A percentile compares a stretch with the other conserved stretches of the same genome.
These are phyloP conservation scores for Bathynomus jamesi DNA, from an alignment of 1,140 invertebrate species.

Conservation along the genomic window DNA sequence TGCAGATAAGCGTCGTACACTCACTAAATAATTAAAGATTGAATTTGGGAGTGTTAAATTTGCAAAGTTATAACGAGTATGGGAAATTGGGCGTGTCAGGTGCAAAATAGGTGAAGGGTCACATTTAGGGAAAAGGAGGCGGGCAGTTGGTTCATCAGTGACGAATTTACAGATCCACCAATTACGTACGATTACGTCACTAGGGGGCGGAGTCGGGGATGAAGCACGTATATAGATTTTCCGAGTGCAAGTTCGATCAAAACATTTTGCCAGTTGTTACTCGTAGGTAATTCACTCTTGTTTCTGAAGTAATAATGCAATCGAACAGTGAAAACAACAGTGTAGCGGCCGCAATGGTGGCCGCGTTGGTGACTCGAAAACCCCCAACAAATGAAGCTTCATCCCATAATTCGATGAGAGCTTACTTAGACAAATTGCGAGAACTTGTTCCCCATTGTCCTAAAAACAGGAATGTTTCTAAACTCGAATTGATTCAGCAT, in stretches of 20 bases:
- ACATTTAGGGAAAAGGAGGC: background rate
- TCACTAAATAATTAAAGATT: background rate
- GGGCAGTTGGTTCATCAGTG: background rate
- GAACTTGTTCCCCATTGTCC: conserved; percentile 58
- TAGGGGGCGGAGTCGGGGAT: background rate
- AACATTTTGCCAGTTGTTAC: background rate
- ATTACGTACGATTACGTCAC: background rate
- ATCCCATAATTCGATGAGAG: background rate
- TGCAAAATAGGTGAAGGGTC: background rate
- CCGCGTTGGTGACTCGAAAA: background rate
- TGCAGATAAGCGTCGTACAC: too few species aligned
- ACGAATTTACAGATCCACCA: background rate
- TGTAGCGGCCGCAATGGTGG: background rate
- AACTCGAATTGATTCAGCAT: conserved; percentile 88
- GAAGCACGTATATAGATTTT: background rate
- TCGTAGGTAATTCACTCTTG: too few species aligned
- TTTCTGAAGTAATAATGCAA: background rate
- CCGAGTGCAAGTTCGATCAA: background rate
- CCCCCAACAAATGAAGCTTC: background rate
- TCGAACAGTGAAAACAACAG: background rate
- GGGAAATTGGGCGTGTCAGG: background rate
- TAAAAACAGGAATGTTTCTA: conserved; percentile 54
- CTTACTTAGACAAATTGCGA: conserved; percentile 44
- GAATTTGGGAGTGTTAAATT: background rate
- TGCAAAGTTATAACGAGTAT: background rate